Evolutionary conservation across 2,797 vertebrate genomes (phyloP).

Genomic region (Clarias laeviceps): DNA sequence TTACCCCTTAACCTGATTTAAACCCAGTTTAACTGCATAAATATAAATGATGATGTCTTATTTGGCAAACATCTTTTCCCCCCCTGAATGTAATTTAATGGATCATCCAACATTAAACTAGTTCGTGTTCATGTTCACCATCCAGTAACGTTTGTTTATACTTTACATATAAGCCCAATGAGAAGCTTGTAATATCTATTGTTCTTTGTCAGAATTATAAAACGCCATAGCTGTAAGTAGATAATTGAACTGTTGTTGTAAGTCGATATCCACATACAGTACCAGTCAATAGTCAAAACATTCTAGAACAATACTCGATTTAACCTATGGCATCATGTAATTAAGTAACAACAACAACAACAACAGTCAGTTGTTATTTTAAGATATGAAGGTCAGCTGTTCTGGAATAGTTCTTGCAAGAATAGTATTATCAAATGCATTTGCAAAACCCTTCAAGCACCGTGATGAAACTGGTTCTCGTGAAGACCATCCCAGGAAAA

Average conservation of each 20-base stretch:
- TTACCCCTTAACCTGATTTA: slow-evolving; percentile 55
- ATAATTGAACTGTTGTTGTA: neutral
- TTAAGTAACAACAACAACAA: too few relatives aligned
- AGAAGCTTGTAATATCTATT: neutral
- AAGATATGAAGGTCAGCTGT: too few relatives aligned
- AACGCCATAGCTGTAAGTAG: neutral
- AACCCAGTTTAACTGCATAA: slow-evolving; percentile 62
- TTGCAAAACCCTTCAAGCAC: too few relatives aligned
- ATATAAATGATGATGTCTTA: slow-evolving; percentile 48
- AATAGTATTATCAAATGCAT: too few relatives aligned
- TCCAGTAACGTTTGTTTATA: neutral
- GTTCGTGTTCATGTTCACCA: neutral
- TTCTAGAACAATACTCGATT: too few relatives aligned
- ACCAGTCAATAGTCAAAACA: too few relatives aligned
- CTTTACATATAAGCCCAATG: neutral
- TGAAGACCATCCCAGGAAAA: too few relatives aligned
- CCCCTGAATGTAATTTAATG: neutral
- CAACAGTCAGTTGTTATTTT: too few relatives aligned
- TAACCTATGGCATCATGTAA: too few relatives aligned
- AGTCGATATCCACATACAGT: neutral
- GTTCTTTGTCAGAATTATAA: neutral
- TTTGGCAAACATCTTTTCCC: slow-evolving; percentile 48
- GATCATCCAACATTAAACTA: neutral
- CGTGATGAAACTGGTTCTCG: too few relatives aligned
- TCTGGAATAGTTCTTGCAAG: too few relatives aligned